Base-by-base conservation (phyloP, 1,140 invertebrate species). In the Procambarus virginalis region DNA sequence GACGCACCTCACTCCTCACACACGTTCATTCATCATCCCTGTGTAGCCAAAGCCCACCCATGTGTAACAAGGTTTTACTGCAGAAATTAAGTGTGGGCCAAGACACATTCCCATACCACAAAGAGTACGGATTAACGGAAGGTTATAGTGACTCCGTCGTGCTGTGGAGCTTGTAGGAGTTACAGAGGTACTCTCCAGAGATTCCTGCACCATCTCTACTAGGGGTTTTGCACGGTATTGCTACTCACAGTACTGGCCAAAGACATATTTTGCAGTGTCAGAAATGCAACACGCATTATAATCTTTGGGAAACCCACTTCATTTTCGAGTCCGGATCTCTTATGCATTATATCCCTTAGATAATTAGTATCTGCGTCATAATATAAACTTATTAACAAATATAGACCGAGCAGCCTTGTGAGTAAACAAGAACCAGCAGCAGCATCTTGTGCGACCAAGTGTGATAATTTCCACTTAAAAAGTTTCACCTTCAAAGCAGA, bases 71-170 rank as follows among this genome's bases (percentile, higher is more conserved):
- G 87, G 87, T 84, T 70, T 84, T 84, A 51, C 20, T 78, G 55
- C 55, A 70, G 75, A 89, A 75, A 64, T 64, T 76, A 64, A 89
- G 80, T 89, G 87, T 89, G 55, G 55, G 81, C 75, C 68, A 76
- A 55, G 76, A 84, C 80, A 89, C 87, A 49, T 89, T 60, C 73
- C 87, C 87, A 49, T 89, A 89, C 81, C 87, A 89, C 22, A 89
- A 89, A 64, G 87, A 89, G 81, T 89, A 89, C 87, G 87, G 87
- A 64, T 49, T 89, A 64, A 83, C 80, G 10, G 87, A 89, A 77
- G 87, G 87, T 68, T 89, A 89, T 51, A 89, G 87, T 84, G 87
- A 89, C 58, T 89, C 80, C 14, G 73, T 89, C 17, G 87, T 89
- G 70, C 45, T 84, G 70, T 84, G 81, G 87, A 48, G 45, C 20